Conservation (phyloP, 1,140 invertebrate genomes). For the Andricus grossulariae region DNA sequence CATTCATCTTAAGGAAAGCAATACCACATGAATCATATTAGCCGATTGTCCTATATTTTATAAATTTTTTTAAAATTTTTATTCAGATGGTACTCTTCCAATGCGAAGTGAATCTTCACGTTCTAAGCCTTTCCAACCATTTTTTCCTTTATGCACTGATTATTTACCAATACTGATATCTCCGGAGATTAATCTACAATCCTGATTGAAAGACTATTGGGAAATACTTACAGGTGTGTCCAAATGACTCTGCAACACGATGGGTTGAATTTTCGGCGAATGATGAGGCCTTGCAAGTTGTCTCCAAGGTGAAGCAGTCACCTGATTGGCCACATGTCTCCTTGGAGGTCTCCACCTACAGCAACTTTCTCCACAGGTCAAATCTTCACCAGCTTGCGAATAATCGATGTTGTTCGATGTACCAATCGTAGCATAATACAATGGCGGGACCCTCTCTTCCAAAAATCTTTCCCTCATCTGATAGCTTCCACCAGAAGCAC, state of each 20-base stretch:
- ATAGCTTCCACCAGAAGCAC: not conserved
- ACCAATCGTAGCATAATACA: conserved; percentile 2
- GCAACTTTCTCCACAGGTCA: conserved; percentile 58
- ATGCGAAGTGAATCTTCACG: too few species aligned
- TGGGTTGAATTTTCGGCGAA: conserved; percentile 58
- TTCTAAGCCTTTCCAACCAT: too few species aligned
- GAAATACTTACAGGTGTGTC: conserved; percentile 42
- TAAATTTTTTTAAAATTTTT: too few species aligned
- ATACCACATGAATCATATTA: too few species aligned
- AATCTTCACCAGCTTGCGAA: conserved; percentile 47
- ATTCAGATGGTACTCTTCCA: too few species aligned
- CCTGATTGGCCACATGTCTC: conserved; percentile 66
- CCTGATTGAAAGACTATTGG: too few species aligned
- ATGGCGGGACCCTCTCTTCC: conserved; percentile 13
- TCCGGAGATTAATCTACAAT: too few species aligned
- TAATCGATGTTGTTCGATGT: not conserved
- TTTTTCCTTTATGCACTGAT: too few species aligned
- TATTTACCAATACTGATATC: too few species aligned
- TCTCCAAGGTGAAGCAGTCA: conserved; percentile 68
- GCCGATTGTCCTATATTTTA: too few species aligned
- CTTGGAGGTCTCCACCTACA: conserved; percentile 55
- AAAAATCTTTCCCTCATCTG: conserved; percentile 21
- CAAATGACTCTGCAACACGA: conserved; percentile 41
- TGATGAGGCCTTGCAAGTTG: conserved; percentile 65
- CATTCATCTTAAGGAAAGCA: too few species aligned